Base-by-base conservation (phyloP, 2,888 invertebrate genomes). In the Stegana nigrithorax region DNA sequence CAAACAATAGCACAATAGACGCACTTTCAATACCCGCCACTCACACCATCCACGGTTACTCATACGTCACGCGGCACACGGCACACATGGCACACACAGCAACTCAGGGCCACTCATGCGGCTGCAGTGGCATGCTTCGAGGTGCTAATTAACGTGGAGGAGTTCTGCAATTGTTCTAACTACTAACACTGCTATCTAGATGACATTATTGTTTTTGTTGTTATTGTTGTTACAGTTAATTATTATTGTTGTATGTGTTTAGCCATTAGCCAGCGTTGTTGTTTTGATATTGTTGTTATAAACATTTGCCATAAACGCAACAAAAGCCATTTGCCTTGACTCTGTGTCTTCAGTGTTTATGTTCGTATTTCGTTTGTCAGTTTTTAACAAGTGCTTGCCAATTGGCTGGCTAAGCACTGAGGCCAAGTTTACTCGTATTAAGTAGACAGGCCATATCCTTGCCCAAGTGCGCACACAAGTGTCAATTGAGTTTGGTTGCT, bases 221-320 rank as follows among this genome's bases (percentile, higher is more conserved):
- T n/a, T 4, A 5, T 39, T 32, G 32, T 32, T 39, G 39, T 64
- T 69, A n/a, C 23, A 60, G 61, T 45, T 68, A 47, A 19, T 19
- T 47, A 47, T 47, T 19, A 3, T 47, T 21, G 8, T 32, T 12
- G 7, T 60, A 65, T 68, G 59, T 58, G 65, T 66, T 63, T 44
- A 44, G 50, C 67, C 56, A 62, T 68, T 70, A 68, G 58, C 61
- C 59, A 44, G 21, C 51, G 27, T 32, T 7, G 32, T 42, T 60
- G n/a, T n/a, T n/a, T n/a, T n/a, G 7, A n/a, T 39, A 17, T 51
- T 23, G 51, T 23, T 23, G 25, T 6, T 17, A 19, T 12, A 27
- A 26, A n/a, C 27, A 39, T 14, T 26, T 26, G 26, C 8, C 3
- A 23, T n/a, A 50, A 25, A 25, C 19, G 50, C 12, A 51, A 27